Evolutionary conservation across 2,797 vertebrate species (phyloP), one percentile per base, ranked within the genome.

Genomic region (Sebastes itinus): DNA sequence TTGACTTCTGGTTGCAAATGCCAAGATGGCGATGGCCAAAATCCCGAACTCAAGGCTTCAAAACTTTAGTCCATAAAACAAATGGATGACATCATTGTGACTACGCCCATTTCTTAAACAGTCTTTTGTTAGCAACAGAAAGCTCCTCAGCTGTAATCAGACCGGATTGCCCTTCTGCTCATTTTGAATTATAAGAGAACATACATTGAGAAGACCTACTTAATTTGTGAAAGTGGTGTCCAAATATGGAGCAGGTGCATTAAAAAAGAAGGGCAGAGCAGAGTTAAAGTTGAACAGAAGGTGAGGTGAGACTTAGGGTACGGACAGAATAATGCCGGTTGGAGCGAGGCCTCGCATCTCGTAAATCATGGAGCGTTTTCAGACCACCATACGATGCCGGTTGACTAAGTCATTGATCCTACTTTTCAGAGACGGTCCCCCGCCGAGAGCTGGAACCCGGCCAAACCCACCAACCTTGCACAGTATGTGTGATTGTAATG

Each of bases 351-450:
- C 76, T 72, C 56, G 9, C 54, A 30, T 85, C 83, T 88, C 80
- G 59, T 92, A 86, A 89, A 92, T 92, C 92, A 89, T 71, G 66
- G 77, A 75, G 49, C 6, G 4, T 77, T 91, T 91, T 81, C 83
- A 79, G 81, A 89, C 84, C 85, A 79, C 87, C 87, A 82, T 86
- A 87, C 54, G 85, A 87, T 68, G 83, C 86, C 4, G 60, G 63
- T 69, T 90, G 90, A 91, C 87, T 75, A 64, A 80, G 80, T 86
- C 93, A 93, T 93, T 93, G 92, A 92, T 94, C 82, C 75, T 93
- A 49, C 80, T 89, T 90, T 83, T 82, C 85, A 87, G 79, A 83
- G 78, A 87, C 20, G 30, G 58, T 78, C 83, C 85, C 85, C 80
- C 46, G 79, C 64, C 18, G 70, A 71, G 79, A 28, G 70, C 76